phyloP scores from a whole-genome alignment of 2,797 vertebrate species.

The Sebastiscus albofasciatus region DNA sequence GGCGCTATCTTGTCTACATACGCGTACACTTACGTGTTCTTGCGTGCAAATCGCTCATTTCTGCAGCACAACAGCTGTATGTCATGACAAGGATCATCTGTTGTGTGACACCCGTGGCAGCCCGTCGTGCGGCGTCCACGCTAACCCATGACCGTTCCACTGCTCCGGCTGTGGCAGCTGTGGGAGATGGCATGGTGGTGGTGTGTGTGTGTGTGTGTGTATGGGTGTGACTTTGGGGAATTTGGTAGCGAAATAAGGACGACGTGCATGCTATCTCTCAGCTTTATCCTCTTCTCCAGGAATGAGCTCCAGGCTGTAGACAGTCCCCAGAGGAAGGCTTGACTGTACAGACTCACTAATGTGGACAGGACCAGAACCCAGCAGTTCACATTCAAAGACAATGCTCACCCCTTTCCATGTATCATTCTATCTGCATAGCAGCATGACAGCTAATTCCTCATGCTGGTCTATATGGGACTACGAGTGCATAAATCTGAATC shows the following conservation, averaged over 20 bases:
- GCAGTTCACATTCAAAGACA: slow-evolving; percentile 33
- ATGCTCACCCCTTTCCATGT: slow-evolving; percentile 25
- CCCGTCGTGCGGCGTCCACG: slow-evolving; percentile 19
- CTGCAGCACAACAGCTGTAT: slow-evolving; percentile 55
- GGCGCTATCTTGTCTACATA: neutral
- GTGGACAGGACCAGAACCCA: slow-evolving; percentile 26
- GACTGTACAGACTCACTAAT: slow-evolving; percentile 12
- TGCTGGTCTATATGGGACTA: slow-evolving; percentile 43
- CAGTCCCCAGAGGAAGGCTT: slow-evolving; percentile 30
- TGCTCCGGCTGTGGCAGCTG: slow-evolving; percentile 53
- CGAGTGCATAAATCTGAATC: slow-evolving; percentile 48
- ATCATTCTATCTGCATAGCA: slow-evolving; percentile 49
- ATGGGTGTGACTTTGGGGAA: slow-evolving; percentile 34
- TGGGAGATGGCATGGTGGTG: slow-evolving; percentile 14
- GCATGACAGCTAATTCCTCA: slow-evolving; percentile 66
- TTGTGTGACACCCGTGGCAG: slow-evolving; percentile 58
- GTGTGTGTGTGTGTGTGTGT: neutral
- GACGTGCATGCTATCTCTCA: slow-evolving; percentile 14
- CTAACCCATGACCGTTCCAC: slow-evolving; percentile 65
- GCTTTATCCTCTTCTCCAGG: slow-evolving; percentile 37
- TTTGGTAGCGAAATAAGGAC: slow-evolving; percentile 25
- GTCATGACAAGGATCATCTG: slow-evolving; percentile 59
- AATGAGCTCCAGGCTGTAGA: slow-evolving; percentile 36
- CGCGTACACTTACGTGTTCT: slow-evolving; percentile 1
- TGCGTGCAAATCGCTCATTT: slow-evolving; percentile 30